Percentiles rank a stretch among this genome's conserved stretches.
These are phyloP conservation scores for Tragelaphus imberbis DNA, from an alignment of 2,113 vertebrate genomes.

Conservation along the genomic window DNA sequence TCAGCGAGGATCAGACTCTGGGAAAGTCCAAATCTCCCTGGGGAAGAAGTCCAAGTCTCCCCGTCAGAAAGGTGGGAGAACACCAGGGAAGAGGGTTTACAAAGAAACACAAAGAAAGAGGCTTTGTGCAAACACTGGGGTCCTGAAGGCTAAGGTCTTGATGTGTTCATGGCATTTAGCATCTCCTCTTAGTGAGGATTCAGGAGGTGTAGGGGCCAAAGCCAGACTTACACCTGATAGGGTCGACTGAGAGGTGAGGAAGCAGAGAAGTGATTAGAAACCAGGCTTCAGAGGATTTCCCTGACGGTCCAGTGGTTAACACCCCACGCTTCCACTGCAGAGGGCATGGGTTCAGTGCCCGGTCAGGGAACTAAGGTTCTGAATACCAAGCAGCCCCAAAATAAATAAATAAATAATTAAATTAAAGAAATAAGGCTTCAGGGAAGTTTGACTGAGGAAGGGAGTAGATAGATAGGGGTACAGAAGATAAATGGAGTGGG, in stretches of 20 bases:
- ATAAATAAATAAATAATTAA: background rate
- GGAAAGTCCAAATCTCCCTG: background rate
- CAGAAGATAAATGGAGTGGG: background rate
- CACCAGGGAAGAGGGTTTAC: background rate
- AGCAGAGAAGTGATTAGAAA: background rate
- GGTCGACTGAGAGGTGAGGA: background rate
- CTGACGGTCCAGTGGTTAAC: background rate
- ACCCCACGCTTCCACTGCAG: background rate
- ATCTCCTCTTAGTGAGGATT: background rate
- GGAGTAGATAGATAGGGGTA: background rate
- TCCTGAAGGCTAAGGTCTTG: background rate
- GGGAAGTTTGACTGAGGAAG: background rate
- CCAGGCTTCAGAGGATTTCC: background rate
- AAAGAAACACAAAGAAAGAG: background rate
- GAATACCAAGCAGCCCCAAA: background rate
- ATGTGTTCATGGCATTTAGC: background rate
- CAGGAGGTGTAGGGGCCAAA: background rate
- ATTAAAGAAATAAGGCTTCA: background rate
- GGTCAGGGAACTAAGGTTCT: background rate
- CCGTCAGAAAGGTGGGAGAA: background rate
- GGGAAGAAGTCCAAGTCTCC: background rate
- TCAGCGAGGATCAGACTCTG: background rate
- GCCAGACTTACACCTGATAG: background rate
- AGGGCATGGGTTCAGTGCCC: background rate
- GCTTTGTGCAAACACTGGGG: background rate